Evolutionary conservation across 2,888 invertebrate species (phyloP).

Genomic region (Cheilosia impressa): DNA sequence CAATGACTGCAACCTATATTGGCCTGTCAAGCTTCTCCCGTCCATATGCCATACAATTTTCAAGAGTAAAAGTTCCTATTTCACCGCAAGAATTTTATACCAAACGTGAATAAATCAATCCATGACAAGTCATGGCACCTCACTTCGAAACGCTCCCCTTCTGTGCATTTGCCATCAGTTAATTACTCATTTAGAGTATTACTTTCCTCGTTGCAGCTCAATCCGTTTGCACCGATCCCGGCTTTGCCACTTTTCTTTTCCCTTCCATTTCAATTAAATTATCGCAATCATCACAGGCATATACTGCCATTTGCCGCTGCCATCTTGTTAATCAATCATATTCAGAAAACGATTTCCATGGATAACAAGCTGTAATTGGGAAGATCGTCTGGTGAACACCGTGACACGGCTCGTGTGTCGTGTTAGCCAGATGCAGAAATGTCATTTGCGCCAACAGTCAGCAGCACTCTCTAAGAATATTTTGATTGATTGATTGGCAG

Average conservation of each 20-base stretch:
- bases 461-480: slow-evolving; percentile 48
- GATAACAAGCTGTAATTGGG: slow-evolving; percentile 53
- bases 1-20: no score
- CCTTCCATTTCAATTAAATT: slow-evolving; percentile 60
- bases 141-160: not conserved
- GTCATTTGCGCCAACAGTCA: slow-evolving; percentile 25
- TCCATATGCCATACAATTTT: not conserved
- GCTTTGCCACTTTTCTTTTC: slow-evolving; percentile 38
- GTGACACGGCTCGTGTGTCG: slow-evolving; percentile 29
- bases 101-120: slow-evolving; percentile 1
- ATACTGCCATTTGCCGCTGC: not conserved
- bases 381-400: slow-evolving; percentile 29
- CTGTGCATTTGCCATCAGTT: slow-evolving; percentile 11
- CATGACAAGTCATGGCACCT: not conserved
- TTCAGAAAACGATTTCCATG: slow-evolving; percentile 59
- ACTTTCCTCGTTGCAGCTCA: slow-evolving; percentile 35
- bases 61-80: slow-evolving; percentile 2
- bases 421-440: slow-evolving; percentile 40
- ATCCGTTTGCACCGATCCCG: not conserved
- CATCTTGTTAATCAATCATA: slow-evolving; percentile 64
- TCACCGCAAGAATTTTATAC: slow-evolving; percentile 17
- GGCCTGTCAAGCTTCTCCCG: no score
- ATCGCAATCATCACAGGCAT: slow-evolving; percentile 41
- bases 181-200: slow-evolving; percentile 52
- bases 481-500: slow-evolving; percentile 74